These are phyloP conservation scores for Phylloscopus whistleri DNA, from an alignment of 2,113 vertebrate species.

Conservation along the genomic window DNA sequence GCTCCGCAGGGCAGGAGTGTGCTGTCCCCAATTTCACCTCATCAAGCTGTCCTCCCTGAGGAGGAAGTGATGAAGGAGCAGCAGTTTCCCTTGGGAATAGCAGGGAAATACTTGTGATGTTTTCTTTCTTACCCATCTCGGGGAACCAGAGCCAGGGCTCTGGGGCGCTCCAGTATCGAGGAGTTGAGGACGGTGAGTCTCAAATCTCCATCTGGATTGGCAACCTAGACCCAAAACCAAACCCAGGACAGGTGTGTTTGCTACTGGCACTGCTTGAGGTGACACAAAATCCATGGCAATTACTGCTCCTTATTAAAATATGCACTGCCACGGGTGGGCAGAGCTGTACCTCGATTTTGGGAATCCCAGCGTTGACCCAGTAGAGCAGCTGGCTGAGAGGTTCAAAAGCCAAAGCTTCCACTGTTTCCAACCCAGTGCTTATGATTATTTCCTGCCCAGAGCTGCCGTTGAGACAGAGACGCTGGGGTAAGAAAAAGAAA, in stretches of 20 bases:
- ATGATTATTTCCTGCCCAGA: constrained; percentile 91
- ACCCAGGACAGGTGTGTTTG: not conserved
- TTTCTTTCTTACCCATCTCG: constrained; percentile 81
- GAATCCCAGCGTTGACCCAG: constrained; percentile 94
- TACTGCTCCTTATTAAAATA: not conserved
- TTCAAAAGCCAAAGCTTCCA: constrained; percentile 94
- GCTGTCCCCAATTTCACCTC: not conserved
- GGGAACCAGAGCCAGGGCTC: constrained; percentile 87
- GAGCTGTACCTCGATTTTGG: constrained; percentile 89
- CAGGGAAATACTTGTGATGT: no score
- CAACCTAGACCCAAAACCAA: constrained; percentile 75
- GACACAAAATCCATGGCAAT: not conserved
- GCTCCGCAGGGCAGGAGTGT: not conserved
- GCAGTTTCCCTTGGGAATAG: not conserved
- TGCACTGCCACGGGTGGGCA: accelerated
- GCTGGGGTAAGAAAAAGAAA: constrained; percentile 62
- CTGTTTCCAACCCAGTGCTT: constrained; percentile 85
- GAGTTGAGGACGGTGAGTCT: constrained; percentile 88
- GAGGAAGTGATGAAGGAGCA: not conserved
- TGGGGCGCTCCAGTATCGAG: constrained; percentile 87
- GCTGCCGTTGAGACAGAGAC: constrained; percentile 93
- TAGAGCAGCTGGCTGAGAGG: constrained; percentile 91
- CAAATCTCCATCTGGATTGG: constrained; percentile 91
- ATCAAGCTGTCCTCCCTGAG: not conserved
- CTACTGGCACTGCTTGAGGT: not conserved